A percentile compares a stretch with the other conserved stretches of the same genome.
These are phyloP conservation scores for Orientallactaga bullata DNA, from an alignment of 2,113 vertebrate species.

Conservation along the genomic window DNA sequence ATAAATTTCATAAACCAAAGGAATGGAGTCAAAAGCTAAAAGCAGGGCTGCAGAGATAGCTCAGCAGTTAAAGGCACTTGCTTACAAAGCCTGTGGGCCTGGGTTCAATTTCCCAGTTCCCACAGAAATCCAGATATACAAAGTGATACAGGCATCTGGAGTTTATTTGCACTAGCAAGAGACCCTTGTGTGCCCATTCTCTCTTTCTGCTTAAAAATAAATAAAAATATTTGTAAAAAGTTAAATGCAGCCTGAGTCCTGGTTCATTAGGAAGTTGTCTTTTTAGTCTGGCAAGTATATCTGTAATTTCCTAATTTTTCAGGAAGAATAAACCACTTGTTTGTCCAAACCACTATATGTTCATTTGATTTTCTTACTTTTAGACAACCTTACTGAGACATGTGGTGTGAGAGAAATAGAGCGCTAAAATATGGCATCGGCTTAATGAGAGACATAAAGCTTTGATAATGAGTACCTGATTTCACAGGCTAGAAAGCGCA, in stretches of 20 bases:
- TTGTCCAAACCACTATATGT: neutral
- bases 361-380: conserved; percentile 17
- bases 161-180: too few relatives aligned
- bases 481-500: conserved; percentile 20
- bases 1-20: neutral
- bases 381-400: neutral
- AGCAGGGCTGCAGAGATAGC: neutral
- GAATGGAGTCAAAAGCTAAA: neutral
- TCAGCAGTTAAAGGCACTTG: too few relatives aligned
- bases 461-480: neutral
- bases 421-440: neutral
- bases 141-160: too few relatives aligned
- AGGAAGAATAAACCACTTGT: neutral
- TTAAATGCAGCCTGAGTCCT: neutral
- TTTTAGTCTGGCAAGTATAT: neutral
- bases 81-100: too few relatives aligned
- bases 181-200: too few relatives aligned
- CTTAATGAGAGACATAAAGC: neutral
- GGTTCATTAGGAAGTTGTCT: neutral
- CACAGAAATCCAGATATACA: too few relatives aligned
- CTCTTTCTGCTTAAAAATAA: too few relatives aligned
- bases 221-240: neutral
- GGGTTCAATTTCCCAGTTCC: too few relatives aligned
- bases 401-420: conserved; percentile 4
- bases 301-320: neutral